These are phyloP conservation scores for Odobenus rosmarus DNA, from an alignment of 2,113 vertebrate species.

Conservation along the genomic window DNA sequence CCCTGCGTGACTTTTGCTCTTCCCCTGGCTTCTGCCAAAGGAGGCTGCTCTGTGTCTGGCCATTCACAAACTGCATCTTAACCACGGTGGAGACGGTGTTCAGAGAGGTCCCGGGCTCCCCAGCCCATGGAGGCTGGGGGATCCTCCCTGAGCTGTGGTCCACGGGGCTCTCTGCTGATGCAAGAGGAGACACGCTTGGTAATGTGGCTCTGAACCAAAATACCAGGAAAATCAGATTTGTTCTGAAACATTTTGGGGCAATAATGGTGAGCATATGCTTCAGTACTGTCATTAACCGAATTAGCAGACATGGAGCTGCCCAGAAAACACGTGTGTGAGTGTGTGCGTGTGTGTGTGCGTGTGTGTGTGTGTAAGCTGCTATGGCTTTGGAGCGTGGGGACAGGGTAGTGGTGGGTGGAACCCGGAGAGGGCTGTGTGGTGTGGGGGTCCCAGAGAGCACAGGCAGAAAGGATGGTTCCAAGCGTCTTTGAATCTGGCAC, in stretches of 20 bases:
- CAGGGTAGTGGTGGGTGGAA: not conserved
- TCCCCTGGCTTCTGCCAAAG: not conserved
- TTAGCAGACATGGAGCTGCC: slow-evolving; percentile 77
- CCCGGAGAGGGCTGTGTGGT: not conserved
- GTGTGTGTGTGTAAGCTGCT: not conserved
- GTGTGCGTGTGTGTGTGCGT: not conserved
- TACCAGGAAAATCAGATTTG: slow-evolving; percentile 85
- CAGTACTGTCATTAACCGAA: slow-evolving; percentile 73
- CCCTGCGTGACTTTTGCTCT: not conserved
- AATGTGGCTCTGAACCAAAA: slow-evolving; percentile 82
- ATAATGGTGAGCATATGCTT: slow-evolving; percentile 85
- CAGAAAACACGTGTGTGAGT: slow-evolving; percentile 33
- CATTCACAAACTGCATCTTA: not conserved
- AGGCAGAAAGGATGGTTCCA: not conserved
- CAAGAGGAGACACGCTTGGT: slow-evolving; percentile 82
- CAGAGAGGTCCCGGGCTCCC: not conserved
- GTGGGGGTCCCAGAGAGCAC: not conserved
- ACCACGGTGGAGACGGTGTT: not conserved
- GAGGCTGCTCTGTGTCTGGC: not conserved
- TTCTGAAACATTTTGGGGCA: slow-evolving; percentile 82
- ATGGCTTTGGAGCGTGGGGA: not conserved
- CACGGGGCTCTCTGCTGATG: slow-evolving; percentile 72
- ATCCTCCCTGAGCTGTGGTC: slow-evolving; percentile 57
- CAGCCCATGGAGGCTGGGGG: not conserved
- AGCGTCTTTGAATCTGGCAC: not conserved